These are phyloP conservation scores for Panagrolaimus sp. DNA, from an alignment of 1,140 invertebrate genomes.

Conservation along the genomic window DNA sequence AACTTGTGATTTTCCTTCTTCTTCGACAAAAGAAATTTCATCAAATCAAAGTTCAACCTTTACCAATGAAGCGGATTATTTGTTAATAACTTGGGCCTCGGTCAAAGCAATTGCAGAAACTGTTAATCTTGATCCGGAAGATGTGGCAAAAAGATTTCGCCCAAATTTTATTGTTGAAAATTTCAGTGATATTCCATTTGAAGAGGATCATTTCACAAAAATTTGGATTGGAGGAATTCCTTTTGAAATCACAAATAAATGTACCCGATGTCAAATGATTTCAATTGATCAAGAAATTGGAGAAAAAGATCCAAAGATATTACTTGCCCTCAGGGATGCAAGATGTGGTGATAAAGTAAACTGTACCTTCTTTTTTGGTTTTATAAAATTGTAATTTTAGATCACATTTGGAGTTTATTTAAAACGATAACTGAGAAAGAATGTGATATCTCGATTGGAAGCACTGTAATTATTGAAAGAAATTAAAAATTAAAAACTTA, in stretches of 20 bases:
- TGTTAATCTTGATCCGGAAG: slow-evolving; percentile 62
- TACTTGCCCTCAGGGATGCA: slow-evolving; percentile 68
- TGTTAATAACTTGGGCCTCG: slow-evolving; percentile 75
- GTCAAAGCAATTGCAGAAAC: slow-evolving; percentile 68
- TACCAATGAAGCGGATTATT: slow-evolving; percentile 79
- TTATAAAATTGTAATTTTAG: slow-evolving; percentile 24
- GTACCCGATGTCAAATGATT: slow-evolving; percentile 84
- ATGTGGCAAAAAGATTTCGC: slow-evolving; percentile 64
- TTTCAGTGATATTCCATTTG: slow-evolving; percentile 64
- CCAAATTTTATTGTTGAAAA: slow-evolving; percentile 64
- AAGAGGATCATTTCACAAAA: slow-evolving; percentile 71
- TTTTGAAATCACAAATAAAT: slow-evolving; percentile 71
- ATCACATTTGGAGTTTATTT: slow-evolving; percentile 45
- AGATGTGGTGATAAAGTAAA: slow-evolving; percentile 55
- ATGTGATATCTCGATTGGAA: no score
- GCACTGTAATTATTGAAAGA: no score
- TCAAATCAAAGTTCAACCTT: slow-evolving; percentile 67
- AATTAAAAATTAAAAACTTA: no score
- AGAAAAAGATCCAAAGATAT: slow-evolving; percentile 73
- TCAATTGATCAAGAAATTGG: slow-evolving; percentile 81
- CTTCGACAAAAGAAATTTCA: slow-evolving; percentile 47
- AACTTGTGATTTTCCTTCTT: slow-evolving; percentile 62
- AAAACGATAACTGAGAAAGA: slow-evolving; percentile 22
- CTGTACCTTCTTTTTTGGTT: not conserved
- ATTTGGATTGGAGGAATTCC: slow-evolving; percentile 69